Evolutionary conservation across 2,888 invertebrate species (phyloP), one percentile per base, ranked within the genome.

Genomic region (Laspeyria flexula): DNA sequence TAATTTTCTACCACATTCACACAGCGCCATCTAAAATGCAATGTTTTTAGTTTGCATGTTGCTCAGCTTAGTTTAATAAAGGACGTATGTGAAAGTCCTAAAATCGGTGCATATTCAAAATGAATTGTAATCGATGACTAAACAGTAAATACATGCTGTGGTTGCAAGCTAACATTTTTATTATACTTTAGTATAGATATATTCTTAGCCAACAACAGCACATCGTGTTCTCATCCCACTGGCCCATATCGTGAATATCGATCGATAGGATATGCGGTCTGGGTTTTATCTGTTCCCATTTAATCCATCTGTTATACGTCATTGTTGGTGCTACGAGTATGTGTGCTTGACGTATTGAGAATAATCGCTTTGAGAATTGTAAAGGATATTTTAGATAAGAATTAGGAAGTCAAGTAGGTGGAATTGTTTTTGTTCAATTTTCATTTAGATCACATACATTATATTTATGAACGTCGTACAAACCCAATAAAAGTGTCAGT

Each of bases 281-380:
- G 15, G 21, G 39, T 39, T 25, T 25, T 41, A 41, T 41, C 30
- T 18, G 18, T 13, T 29, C 12, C 30, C 39, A 15, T 30, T 30
- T 30, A 41, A 41, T 41, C 41, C 18, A 25, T 30, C 30, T n/a
- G 25, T 30, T 31, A 30, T 41, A 39, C 16, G 13, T 27, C 27
- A 11, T 15, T 21, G 30, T 9, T 41, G 31, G 6, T 31, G 31
- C 5, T n/a, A n/a, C n/a, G n/a, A n/a, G n/a, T 30, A 11, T 11
- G 12, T 30, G 40, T 16, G 1, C 6, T 9, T 41, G 30, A 30
- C 30, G 30, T 30, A 30, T 7, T 30, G 30, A 11, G 41, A 18
- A 16, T 39, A 29, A 39, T 39, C 29, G 25, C 16, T 27, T 39
- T 29, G 5, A 0, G 13, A 40, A 40, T 27, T 40, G 27, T 40